These are phyloP conservation scores for Rhagologus leucostigma DNA, from an alignment of 2,113 vertebrate species.

Conservation along the genomic window DNA sequence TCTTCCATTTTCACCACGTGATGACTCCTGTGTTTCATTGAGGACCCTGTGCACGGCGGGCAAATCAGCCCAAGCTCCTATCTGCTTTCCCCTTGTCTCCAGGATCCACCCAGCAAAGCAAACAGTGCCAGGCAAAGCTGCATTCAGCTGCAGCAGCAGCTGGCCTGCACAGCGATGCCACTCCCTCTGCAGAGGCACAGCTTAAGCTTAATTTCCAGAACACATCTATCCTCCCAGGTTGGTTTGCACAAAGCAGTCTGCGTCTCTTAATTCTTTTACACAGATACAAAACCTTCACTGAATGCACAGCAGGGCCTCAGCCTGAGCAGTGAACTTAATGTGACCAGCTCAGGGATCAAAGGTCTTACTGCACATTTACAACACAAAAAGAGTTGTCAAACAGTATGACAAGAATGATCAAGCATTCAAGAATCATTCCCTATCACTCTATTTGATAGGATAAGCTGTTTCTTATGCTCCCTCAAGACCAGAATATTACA, in stretches of 20 bases:
- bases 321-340: background rate
- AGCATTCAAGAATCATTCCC: background rate
- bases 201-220: background rate
- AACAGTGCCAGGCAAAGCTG: background rate
- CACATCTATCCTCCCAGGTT: background rate
- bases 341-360: background rate
- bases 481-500: background rate
- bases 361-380: background rate
- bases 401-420: background rate
- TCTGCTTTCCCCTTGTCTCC: background rate
- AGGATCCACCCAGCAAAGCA: background rate
- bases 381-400: background rate
- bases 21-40: background rate
- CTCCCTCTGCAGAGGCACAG: background rate
- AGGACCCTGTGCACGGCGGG: accelerated
- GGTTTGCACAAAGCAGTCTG: background rate
- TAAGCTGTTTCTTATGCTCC: background rate
- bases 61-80: background rate
- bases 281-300: background rate
- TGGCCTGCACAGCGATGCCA: accelerated
- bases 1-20: background rate
- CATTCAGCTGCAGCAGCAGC: background rate
- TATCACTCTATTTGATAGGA: background rate
- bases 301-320: background rate
- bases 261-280: background rate